These are phyloP conservation scores for Megaceryle torquata DNA, from an alignment of 2,113 vertebrate genomes.

Conservation along the genomic window DNA sequence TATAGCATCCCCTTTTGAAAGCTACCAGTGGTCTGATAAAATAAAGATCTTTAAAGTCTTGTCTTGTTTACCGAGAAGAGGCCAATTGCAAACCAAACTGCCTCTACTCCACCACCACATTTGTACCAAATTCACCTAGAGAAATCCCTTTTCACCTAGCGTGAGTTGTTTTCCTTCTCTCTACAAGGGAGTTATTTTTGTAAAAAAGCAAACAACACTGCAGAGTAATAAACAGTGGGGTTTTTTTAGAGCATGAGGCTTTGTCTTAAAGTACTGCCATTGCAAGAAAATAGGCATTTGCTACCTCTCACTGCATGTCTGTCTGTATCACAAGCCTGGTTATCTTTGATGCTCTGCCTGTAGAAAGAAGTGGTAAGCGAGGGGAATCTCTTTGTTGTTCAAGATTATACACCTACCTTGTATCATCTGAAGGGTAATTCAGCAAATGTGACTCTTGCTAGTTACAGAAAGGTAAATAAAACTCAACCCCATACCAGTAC, in stretches of 20 bases:
- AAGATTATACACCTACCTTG: fast-evolving
- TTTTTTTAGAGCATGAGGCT: not conserved
- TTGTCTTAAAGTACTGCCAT: not conserved
- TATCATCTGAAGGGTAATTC: not conserved
- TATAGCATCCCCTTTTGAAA: not conserved
- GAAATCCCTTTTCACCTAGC: not conserved
- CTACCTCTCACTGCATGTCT: fast-evolving
- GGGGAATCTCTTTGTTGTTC: not conserved
- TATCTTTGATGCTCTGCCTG: not conserved
- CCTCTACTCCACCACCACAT: fast-evolving
- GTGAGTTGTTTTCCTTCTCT: not conserved
- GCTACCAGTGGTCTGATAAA: not conserved
- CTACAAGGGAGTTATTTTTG: not conserved
- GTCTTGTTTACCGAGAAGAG: not conserved
- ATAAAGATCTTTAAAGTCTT: not conserved
- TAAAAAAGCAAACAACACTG: not conserved
- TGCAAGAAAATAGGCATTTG: not conserved
- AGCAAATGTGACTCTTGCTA: not conserved
- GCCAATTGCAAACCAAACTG: not conserved
- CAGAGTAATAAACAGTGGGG: not conserved
- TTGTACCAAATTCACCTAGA: not conserved
- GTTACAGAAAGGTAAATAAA: not conserved
- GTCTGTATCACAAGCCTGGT: not conserved
- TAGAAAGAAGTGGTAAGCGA: not conserved
- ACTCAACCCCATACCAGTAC: not conserved